A percentile compares a stretch with the other conserved stretches of the same genome.
These are phyloP conservation scores for Dryococelus australis DNA, from an alignment of 2,888 invertebrate species.

Conservation along the genomic window DNA sequence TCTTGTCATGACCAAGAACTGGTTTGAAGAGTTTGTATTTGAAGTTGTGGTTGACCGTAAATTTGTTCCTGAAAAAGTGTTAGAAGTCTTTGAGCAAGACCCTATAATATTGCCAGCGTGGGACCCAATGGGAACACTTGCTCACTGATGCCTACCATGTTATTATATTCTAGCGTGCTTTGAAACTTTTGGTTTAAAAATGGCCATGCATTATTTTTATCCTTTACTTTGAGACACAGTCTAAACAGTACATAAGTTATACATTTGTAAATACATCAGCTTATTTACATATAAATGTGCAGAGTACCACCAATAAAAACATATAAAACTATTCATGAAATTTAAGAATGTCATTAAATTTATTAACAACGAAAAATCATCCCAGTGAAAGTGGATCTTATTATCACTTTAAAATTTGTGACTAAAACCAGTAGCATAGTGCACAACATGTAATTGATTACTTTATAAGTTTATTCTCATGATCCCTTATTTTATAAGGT, in stretches of 20 bases:
- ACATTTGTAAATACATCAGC: background rate
- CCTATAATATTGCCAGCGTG: constrained; percentile 86
- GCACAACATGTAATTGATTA: no score
- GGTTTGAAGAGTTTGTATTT: constrained; percentile 89
- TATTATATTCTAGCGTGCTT: background rate
- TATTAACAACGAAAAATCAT: no score
- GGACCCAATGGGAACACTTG: constrained; percentile 93
- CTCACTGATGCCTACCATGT: constrained; percentile 53
- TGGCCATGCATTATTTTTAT: background rate
- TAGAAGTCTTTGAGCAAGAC: constrained; percentile 77
- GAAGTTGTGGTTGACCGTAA: constrained; percentile 90
- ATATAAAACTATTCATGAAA: background rate
- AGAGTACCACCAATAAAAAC: background rate
- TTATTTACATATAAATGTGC: background rate
- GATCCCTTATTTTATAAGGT: no score
- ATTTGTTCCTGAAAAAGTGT: constrained; percentile 74
- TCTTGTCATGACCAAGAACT: constrained; percentile 79
- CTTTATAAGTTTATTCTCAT: no score
- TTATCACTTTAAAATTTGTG: no score
- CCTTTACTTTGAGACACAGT: background rate
- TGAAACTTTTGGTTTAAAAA: background rate
- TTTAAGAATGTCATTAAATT: background rate
- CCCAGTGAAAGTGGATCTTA: no score
- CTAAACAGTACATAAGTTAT: background rate
- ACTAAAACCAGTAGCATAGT: no score